Conservation (phyloP, 1,140 invertebrate species). For the Pristionchus pacificus region DNA sequence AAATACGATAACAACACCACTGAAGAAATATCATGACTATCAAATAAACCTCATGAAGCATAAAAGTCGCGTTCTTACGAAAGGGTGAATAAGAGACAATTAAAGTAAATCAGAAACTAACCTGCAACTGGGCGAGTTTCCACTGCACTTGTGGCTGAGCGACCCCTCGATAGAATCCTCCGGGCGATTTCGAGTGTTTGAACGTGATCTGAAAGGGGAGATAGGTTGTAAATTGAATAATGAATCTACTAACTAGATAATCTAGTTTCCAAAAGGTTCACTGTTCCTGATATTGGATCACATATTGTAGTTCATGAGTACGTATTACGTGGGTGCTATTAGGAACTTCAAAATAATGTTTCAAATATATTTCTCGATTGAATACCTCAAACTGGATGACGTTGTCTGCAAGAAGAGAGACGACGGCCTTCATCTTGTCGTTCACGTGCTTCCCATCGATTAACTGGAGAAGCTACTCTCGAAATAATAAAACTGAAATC, state of each 20-base stretch:
- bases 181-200: not conserved
- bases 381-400: not conserved
- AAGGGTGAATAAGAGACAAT: too few species aligned
- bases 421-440: not conserved
- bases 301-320: too few species aligned
- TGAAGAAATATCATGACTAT: too few species aligned
- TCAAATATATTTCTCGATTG: too few species aligned
- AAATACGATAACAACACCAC: too few species aligned
- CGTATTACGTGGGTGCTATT: too few species aligned
- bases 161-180: not conserved
- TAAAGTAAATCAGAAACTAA: not conserved
- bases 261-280: not conserved
- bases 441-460: not conserved
- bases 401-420: not conserved
- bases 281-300: too few species aligned
- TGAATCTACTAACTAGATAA: too few species aligned
- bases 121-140: not conserved
- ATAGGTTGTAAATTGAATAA: not conserved
- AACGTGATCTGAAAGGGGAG: not conserved
- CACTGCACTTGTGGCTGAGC: not conserved
- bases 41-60: too few species aligned
- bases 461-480: not conserved
- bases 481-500: not conserved
- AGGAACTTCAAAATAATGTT: too few species aligned
- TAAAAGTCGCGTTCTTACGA: too few species aligned